These are phyloP conservation scores for Ostrea denselamellosa DNA, from an alignment of 1,140 invertebrate genomes.

Conservation along the genomic window DNA sequence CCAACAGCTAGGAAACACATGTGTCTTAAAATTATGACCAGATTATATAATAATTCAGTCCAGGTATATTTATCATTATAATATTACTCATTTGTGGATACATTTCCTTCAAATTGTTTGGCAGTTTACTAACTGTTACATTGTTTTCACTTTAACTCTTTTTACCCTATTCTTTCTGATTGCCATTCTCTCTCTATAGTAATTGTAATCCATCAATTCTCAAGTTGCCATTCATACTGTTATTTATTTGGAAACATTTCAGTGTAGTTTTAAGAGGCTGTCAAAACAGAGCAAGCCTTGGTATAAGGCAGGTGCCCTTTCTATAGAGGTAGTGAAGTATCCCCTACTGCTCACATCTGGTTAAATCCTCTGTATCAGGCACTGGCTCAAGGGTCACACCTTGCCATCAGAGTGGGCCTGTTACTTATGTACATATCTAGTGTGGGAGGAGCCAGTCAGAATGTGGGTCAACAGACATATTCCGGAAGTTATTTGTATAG, in stretches of 20 bases:
- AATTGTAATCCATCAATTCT: slow-evolving; percentile 36
- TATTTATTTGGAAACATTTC: slow-evolving; percentile 32
- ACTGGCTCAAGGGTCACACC: not conserved
- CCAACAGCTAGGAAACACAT: no score
- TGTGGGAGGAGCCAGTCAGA: slow-evolving; percentile 27
- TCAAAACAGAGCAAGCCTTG: slow-evolving; percentile 20
- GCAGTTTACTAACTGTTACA: not conserved
- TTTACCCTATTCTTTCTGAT: not conserved
- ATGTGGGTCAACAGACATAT: slow-evolving; percentile 31
- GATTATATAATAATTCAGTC: not conserved
- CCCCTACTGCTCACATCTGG: slow-evolving; percentile 9
- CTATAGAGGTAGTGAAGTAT: not conserved
- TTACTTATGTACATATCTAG: slow-evolving; percentile 18
- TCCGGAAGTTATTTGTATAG: slow-evolving; percentile 32
- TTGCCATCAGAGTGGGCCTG: slow-evolving; percentile 15
- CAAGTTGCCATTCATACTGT: slow-evolving; percentile 30
- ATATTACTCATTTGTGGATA: not conserved
- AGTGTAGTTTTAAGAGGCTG: slow-evolving; percentile 30
- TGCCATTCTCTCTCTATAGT: slow-evolving; percentile 29
- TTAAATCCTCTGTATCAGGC: not conserved
- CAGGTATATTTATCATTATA: not conserved
- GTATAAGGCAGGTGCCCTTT: slow-evolving; percentile 7
- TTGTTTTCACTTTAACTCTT: not conserved
- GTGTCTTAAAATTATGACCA: not conserved
- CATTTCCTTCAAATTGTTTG: not conserved